phyloP scores from a whole-genome alignment of 1,140 invertebrate genomes.

The Tribolium castaneum region DNA sequence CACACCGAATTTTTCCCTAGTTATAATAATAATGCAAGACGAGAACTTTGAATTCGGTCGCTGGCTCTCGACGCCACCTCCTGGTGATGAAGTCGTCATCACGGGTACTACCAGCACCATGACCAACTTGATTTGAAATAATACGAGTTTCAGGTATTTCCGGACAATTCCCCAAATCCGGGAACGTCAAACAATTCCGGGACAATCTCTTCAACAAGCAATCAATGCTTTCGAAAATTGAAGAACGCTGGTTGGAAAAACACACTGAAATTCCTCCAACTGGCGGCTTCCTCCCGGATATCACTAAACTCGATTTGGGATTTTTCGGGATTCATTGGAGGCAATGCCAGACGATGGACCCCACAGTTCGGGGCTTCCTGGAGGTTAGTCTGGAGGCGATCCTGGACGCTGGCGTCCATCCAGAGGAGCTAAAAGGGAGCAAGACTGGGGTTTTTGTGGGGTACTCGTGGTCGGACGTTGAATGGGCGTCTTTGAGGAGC shows the following conservation, averaged over 20 bases:
- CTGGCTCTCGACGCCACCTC: slow-evolving; percentile 46
- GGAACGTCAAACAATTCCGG: slow-evolving; percentile 81
- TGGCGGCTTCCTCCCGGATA: slow-evolving; percentile 83
- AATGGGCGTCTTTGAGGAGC: slow-evolving; percentile 75
- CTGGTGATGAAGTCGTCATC: slow-evolving; percentile 86
- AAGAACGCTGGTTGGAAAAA: slow-evolving; percentile 77
- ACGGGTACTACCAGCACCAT: slow-evolving; percentile 60
- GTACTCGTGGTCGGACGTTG: slow-evolving; percentile 79
- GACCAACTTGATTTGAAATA: not conserved
- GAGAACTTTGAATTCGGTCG: not conserved
- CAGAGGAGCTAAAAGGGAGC: slow-evolving; percentile 72
- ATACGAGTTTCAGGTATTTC: slow-evolving; percentile 72
- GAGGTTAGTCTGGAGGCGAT: slow-evolving; percentile 90
- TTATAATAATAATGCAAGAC: not conserved
- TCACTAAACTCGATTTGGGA: slow-evolving; percentile 84
- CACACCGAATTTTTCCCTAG: not conserved
- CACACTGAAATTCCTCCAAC: slow-evolving; percentile 78
- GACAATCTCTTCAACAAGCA: slow-evolving; percentile 85
- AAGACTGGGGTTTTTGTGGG: slow-evolving; percentile 88
- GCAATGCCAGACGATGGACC: slow-evolving; percentile 89
- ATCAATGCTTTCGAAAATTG: slow-evolving; percentile 83
- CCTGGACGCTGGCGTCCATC: slow-evolving; percentile 83
- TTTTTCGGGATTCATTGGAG: slow-evolving; percentile 86
- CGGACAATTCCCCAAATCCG: slow-evolving; percentile 88
- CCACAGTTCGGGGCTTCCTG: slow-evolving; percentile 85